A percentile compares a stretch with the other conserved stretches of the same genome.
phyloP scores from a whole-genome alignment of 2,888 invertebrate species.

The Eristalis intricaria region DNA sequence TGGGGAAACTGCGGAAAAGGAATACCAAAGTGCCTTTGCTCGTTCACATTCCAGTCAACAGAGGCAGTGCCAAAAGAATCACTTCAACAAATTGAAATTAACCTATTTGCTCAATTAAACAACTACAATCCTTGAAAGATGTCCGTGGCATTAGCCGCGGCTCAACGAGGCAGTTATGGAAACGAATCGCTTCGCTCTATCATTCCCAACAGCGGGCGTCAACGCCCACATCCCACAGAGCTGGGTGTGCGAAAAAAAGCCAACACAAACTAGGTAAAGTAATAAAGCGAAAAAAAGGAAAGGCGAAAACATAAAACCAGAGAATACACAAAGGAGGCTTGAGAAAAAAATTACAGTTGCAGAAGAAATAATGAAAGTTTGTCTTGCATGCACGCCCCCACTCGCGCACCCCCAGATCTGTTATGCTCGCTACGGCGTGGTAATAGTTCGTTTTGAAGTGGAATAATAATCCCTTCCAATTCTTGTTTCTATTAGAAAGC shows the following conservation, averaged over 20 bases:
- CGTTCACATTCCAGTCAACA: slow-evolving; percentile 51
- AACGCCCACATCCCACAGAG: neutral
- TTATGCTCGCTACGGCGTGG: slow-evolving; percentile 47
- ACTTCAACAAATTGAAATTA: slow-evolving; percentile 71
- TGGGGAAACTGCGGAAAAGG: neutral
- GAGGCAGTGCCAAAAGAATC: slow-evolving; percentile 47
- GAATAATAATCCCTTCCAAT: slow-evolving; percentile 70
- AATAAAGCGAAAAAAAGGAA: slow-evolving; percentile 32
- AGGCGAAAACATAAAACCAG: slow-evolving; percentile 5
- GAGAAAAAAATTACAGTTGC: slow-evolving; percentile 56
- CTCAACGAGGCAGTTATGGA: slow-evolving; percentile 42
- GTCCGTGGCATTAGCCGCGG: slow-evolving; percentile 29
- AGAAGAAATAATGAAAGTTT: slow-evolving; percentile 64
- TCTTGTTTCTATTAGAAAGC: slow-evolving; percentile 66
- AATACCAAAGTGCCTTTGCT: neutral
- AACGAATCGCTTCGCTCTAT: slow-evolving; percentile 40
- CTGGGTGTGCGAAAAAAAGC: neutral
- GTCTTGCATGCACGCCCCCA: neutral
- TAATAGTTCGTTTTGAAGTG: slow-evolving; percentile 63
- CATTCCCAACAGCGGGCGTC: neutral
- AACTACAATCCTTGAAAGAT: slow-evolving; percentile 60
- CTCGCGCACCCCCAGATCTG: slow-evolving; percentile 14
- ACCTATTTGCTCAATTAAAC: slow-evolving; percentile 71
- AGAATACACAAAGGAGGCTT: slow-evolving; percentile 61
- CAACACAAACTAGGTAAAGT: slow-evolving; percentile 26